Evolutionary conservation across 2,113 vertebrate species (phyloP).

Genomic region (Zosterops borbonicus): DNA sequence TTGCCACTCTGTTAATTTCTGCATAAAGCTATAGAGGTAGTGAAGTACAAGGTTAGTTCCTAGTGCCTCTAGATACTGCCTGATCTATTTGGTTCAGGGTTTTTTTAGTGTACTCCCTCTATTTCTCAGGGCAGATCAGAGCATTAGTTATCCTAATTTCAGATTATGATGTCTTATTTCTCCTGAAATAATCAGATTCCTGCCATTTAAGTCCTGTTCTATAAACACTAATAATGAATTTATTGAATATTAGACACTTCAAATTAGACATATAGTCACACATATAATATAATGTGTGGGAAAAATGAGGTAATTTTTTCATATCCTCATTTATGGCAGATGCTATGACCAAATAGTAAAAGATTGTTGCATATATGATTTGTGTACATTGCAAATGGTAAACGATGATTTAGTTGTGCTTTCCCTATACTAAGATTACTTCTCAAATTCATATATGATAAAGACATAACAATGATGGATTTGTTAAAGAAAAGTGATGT

Average conservation of each 20-base stretch:
- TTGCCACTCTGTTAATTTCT: not conserved
- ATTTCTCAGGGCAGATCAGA: not conserved
- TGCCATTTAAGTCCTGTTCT: not conserved
- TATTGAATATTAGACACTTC: conserved; percentile 3
- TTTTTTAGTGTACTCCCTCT: not conserved
- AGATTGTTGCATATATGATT: conserved; percentile 29
- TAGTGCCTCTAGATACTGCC: not conserved
- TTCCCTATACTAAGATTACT: conserved; percentile 71
- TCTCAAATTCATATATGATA: conserved; percentile 72
- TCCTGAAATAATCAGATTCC: not conserved
- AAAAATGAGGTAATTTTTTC: not conserved
- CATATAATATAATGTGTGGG: not conserved
- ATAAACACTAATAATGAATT: conserved; percentile 1
- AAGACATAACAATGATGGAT: conserved; percentile 73
- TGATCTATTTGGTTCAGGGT: not conserved
- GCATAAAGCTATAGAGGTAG: not conserved
- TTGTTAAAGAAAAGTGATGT: conserved; percentile 79
- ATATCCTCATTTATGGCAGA: conserved; percentile 14
- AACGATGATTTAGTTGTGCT: conserved; percentile 39
- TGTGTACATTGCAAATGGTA: conserved; percentile 43
- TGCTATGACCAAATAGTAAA: conserved; percentile 6
- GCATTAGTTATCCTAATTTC: not conserved
- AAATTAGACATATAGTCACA: not conserved
- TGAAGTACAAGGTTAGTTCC: not conserved
- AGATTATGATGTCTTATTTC: not conserved